phyloP scores from a whole-genome alignment of 2,113 vertebrate species.

The Alexandromys fortis region DNA sequence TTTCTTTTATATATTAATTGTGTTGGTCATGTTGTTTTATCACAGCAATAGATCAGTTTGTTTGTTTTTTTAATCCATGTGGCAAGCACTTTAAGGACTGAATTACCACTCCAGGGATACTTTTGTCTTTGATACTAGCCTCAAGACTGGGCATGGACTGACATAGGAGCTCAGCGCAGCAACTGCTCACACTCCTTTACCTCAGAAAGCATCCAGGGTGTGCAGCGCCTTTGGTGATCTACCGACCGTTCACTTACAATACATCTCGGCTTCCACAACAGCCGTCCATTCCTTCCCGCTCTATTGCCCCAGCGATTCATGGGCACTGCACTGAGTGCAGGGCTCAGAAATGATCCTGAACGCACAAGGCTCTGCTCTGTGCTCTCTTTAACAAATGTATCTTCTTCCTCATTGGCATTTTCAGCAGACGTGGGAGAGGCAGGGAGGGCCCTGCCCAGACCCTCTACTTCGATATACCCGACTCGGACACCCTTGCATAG shows the following conservation, averaged over 20 bases:
- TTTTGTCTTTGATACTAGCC: not conserved
- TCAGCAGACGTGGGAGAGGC: not conserved
- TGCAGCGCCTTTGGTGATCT: not conserved
- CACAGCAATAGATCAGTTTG: not conserved
- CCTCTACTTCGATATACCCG: not conserved
- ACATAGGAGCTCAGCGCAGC: not conserved
- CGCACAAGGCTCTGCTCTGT: not conserved
- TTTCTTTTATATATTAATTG: not conserved
- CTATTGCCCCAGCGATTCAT: not conserved
- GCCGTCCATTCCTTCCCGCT: not conserved
- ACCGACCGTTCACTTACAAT: not conserved
- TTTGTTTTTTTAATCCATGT: too few species aligned
- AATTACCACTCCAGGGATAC: not conserved
- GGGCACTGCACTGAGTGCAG: not conserved
- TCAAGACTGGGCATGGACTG: not conserved
- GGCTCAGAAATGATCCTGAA: too few species aligned
- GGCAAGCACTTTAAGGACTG: not conserved
- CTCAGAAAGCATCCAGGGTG: not conserved
- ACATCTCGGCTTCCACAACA: not conserved
- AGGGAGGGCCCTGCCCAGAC: not conserved
- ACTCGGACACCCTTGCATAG: not conserved
- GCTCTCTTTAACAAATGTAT: not conserved
- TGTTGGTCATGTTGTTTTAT: not conserved
- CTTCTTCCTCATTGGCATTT: not conserved
- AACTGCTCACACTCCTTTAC: not conserved